phyloP scores from a whole-genome alignment of 2,797 vertebrate species.

The Calcarius lapponicus region DNA sequence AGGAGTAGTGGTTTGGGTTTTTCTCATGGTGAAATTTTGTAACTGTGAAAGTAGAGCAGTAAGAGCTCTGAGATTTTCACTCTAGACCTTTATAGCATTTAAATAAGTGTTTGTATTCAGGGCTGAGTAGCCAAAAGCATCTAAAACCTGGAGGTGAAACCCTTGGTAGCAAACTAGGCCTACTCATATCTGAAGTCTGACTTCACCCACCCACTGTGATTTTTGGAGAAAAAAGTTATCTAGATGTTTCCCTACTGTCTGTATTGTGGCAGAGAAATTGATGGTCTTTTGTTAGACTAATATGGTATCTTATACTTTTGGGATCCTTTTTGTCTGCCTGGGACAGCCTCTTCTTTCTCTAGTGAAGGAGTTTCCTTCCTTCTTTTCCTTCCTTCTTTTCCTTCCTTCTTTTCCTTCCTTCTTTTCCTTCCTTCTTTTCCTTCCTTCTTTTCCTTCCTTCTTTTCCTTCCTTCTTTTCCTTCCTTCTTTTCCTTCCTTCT shows the following conservation, averaged over 20 bases:
- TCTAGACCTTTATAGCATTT: neutral
- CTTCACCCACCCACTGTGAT: neutral
- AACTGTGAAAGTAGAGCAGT: neutral
- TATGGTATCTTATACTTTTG: neutral
- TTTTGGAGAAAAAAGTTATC: neutral
- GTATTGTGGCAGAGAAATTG: neutral
- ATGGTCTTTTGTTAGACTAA: neutral
- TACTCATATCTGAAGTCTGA: neutral
- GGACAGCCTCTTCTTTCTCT: neutral
- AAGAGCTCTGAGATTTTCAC: neutral
- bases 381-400: no score
- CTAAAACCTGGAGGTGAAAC: neutral
- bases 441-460: no score
- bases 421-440: no score
- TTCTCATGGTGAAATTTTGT: neutral
- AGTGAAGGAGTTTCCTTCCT: neutral
- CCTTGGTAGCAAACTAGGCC: neutral
- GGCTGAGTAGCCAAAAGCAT: neutral
- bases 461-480: no score
- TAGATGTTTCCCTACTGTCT: neutral
- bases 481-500: neutral
- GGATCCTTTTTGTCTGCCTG: neutral
- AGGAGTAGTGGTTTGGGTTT: neutral
- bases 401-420: no score
- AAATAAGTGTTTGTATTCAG: neutral